Evolutionary conservation across 2,888 invertebrate genomes (phyloP).

Genomic region (Nemurella pictetii): DNA sequence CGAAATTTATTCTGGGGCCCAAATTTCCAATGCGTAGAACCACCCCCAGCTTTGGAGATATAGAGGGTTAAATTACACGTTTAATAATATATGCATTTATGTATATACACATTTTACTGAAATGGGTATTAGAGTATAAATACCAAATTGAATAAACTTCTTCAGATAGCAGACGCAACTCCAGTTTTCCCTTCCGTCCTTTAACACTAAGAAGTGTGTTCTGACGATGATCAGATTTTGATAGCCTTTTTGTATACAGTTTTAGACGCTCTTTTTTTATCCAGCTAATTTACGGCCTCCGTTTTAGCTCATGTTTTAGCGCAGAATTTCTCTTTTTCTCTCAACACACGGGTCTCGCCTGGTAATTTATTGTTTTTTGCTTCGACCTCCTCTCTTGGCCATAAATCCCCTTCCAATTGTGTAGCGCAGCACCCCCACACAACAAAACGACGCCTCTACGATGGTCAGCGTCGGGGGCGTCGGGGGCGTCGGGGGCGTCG

Average conservation of each 20-base stretch:
- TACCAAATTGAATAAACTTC: neutral
- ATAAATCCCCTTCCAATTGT: conserved; percentile 38
- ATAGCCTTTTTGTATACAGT: conserved; percentile 19
- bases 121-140: neutral
- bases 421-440: conserved; percentile 30
- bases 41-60: no score
- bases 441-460: conserved; percentile 27
- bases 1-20: no score
- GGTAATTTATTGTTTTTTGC: conserved; percentile 39
- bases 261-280: conserved; percentile 23
- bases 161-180: neutral
- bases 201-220: conserved; percentile 12
- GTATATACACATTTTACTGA: no score
- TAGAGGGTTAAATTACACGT: no score
- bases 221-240: conserved; percentile 18
- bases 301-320: conserved; percentile 34
- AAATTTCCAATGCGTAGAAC: no score
- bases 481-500: conserved; percentile 8
- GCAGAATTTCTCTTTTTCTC: conserved; percentile 24
- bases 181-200: neutral
- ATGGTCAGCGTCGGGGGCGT: conserved; percentile 4
- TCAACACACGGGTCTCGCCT: conserved; percentile 11
- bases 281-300: conserved; percentile 35
- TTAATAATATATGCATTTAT: no score
- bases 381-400: conserved; percentile 33